Evolutionary conservation across 2,888 invertebrate genomes (phyloP).

Genomic region (Eristalis pertinax): DNA sequence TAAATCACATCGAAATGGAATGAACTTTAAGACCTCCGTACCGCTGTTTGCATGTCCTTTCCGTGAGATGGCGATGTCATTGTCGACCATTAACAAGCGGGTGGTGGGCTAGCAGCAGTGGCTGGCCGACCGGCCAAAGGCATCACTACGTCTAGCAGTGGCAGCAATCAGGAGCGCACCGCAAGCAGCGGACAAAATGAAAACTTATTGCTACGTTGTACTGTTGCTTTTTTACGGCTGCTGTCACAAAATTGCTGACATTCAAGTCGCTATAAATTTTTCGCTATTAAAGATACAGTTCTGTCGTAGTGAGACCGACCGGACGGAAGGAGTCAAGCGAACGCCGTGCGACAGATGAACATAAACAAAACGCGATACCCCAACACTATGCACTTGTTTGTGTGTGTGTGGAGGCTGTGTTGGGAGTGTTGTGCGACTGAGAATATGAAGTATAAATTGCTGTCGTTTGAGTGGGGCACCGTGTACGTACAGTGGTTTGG

Average conservation of each 20-base stretch:
- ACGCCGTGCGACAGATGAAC: constrained; percentile 7
- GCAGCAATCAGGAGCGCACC: constrained; percentile 17
- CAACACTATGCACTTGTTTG: constrained; percentile 6
- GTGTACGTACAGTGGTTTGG: not conserved
- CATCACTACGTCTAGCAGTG: not conserved
- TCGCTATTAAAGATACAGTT: constrained; percentile 55
- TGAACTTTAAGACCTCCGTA: constrained; percentile 45
- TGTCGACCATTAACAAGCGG: constrained; percentile 30
- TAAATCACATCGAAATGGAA: constrained; percentile 57
- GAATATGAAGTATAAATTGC: constrained; percentile 66
- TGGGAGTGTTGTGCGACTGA: constrained; percentile 39
- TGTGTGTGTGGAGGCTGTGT: too few species aligned
- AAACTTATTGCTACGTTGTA: constrained; percentile 58
- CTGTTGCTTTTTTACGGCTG: constrained; percentile 48
- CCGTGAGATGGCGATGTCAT: constrained; percentile 47
- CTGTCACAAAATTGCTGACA: constrained; percentile 65
- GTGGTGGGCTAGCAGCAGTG: not conserved
- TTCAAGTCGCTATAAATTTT: constrained; percentile 67
- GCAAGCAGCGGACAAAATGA: constrained; percentile 37
- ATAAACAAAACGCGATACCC: constrained; percentile 5
- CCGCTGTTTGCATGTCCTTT: constrained; percentile 48
- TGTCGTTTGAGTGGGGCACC: constrained; percentile 52
- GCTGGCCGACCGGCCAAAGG: not conserved
- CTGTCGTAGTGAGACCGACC: constrained; percentile 17
- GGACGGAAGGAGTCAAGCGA: constrained; percentile 52